Evolutionary conservation across 1,140 invertebrate species (phyloP), one percentile per base, ranked within the genome.

Genomic region (Doryteuthis pealeii): DNA sequence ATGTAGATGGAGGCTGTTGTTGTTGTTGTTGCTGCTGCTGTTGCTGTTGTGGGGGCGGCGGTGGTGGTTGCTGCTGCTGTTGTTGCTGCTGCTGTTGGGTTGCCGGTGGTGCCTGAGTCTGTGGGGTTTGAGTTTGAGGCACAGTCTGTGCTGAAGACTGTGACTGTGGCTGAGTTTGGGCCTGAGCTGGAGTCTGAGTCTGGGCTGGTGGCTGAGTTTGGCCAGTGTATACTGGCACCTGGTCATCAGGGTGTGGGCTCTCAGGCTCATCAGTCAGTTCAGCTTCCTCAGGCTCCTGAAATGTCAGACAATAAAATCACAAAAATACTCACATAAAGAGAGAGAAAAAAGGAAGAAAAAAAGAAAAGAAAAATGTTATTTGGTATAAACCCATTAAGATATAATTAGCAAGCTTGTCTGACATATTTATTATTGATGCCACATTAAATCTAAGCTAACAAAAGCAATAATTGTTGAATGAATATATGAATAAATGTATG

Each of bases 191-290:
- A 33, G 31, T n/a, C 33, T 72, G 70, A 26, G 26, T 54, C 40
- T 62, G 58, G 22, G 73, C 45, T 4, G 30, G 22, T 28, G 35
- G 30, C 8, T 72, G 28, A n/a, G 32, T 49, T 43, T 71, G 31
- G 69, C 54, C n/a, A 28, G 45, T 73, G 62, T 54, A 73, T 69
- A n/a, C 58, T 54, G 77, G 80, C 31, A 74, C 74, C 40, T 76
- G 76, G 15, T 86, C 86, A 31, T 85, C 85, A 66, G 80, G 76
- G 26, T 82, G 85, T 15, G 84, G 81, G 67, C 81, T 83, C n/a
- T 87, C 88, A 10, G 83, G 83, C 67, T 88, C 88, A 81, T 89
- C 88, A 65, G 84, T 86, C 65, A 87, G 79, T 10, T 88, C 86
- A 72, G 81, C 81, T 69, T 87, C 87, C 58, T 87, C 86, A 35